Conservation (phyloP, 2,113 vertebrate genomes). For the Pomatostomus ruficeps region DNA sequence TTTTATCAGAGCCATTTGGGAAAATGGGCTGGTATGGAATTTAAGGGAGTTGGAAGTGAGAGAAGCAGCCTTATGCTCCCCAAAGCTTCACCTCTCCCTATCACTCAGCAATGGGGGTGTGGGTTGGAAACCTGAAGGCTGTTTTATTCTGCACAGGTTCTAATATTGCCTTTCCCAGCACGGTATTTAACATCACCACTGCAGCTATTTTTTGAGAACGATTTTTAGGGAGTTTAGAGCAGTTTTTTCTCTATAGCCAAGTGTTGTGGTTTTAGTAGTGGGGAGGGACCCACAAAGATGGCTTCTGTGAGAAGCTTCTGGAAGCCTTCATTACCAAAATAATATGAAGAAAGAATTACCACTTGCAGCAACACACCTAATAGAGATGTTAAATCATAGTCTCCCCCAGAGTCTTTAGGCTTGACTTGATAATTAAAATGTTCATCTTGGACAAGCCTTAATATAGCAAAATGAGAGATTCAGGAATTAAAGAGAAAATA, state of each 20-base stretch:
- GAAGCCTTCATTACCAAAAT: neutral
- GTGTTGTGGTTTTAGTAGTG: too few relatives aligned
- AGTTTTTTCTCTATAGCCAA: neutral
- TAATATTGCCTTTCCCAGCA: neutral
- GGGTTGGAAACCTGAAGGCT: neutral
- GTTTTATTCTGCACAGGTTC: neutral
- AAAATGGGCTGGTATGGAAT: neutral
- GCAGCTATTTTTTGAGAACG: neutral
- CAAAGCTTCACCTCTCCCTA: neutral
- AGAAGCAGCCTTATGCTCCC: neutral
- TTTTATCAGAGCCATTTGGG: neutral
- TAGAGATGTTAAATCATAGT: neutral
- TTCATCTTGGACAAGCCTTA: neutral
- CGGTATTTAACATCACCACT: neutral
- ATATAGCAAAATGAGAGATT: slow-evolving; percentile 38
- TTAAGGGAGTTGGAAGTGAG: neutral
- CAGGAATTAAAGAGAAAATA: slow-evolving; percentile 31
- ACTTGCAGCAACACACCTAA: neutral
- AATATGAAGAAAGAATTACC: neutral
- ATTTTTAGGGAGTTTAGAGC: neutral
- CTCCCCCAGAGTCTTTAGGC: neutral
- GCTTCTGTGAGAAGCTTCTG: too few relatives aligned
- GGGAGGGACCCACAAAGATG: too few relatives aligned
- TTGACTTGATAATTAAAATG: slow-evolving; percentile 6
- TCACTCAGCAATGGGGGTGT: rapidly evolving